Evolutionary conservation across 2,113 vertebrate genomes (phyloP).

Genomic region (Sialia sialis): DNA sequence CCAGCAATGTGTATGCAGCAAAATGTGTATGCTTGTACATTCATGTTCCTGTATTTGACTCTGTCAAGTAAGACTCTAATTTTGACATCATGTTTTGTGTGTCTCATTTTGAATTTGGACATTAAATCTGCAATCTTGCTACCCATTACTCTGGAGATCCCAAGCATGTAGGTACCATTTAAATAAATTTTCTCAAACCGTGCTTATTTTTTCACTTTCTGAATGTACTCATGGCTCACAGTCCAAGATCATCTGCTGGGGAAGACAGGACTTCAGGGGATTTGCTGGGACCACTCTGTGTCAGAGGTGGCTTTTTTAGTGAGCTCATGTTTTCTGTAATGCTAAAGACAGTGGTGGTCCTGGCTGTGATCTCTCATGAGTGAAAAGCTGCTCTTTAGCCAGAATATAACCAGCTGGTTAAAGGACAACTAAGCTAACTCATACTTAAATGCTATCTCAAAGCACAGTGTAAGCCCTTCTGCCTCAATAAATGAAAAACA

Average conservation of each 20-base stretch:
- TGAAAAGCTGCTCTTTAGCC: not conserved
- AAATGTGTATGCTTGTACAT: not conserved
- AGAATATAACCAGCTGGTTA: not conserved
- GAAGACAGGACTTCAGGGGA: not conserved
- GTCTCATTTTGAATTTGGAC: not conserved
- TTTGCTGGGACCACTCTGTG: not conserved
- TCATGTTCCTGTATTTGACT: not conserved
- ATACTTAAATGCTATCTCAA: not conserved
- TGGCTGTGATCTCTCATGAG: not conserved
- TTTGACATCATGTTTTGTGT: not conserved
- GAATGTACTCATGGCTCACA: not conserved
- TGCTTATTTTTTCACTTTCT: not conserved
- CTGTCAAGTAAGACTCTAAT: not conserved
- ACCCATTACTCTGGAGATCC: not conserved
- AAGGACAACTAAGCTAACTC: not conserved
- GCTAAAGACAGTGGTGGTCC: not conserved
- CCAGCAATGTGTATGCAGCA: not conserved
- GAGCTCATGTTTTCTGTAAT: not conserved
- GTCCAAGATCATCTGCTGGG: not conserved
- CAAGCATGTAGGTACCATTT: not conserved
- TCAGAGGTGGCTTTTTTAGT: not conserved
- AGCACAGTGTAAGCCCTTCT: not conserved
- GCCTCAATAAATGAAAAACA: not conserved
- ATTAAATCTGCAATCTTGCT: not conserved
- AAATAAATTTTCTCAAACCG: not conserved